Evolutionary conservation across 1,140 invertebrate species (phyloP), one percentile per base, ranked within the genome.

Genomic region (Meloidogyne hapla): DNA sequence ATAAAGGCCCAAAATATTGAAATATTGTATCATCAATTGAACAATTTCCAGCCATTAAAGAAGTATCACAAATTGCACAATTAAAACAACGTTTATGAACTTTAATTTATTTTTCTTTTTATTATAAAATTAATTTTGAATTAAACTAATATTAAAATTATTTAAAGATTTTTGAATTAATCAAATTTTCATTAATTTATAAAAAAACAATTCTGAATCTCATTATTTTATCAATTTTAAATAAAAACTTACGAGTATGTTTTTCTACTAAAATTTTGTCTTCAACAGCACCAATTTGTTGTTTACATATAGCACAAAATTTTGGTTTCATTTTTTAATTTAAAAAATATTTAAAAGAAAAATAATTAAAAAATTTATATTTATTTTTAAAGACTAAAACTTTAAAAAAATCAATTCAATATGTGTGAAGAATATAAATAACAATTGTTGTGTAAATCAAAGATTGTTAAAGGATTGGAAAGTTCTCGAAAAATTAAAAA

Each of bases 271-370:
- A 67, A 33, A 67, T 5, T 67, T 67, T 67, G 18, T 67, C 21
- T n/a, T 67, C 65, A n/a, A 67, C 1, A 33, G 40, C 65, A 8
- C 65, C 65, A 67, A 67, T 67, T 67, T 67, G 28, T 42, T 67
- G 21, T 42, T 67, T 67, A 67, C 65, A 67, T 38, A 67, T 42
- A n/a, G 65, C 65, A 67, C 65, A 67, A 56, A 56, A 56, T 63
- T 73, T 73, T 42, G 25, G 40, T 25, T 69, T 69, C 23, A 25
- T 69, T 69, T 68, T 68, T 21, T 38, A 48, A 48, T 18, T 18
- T 18, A 48, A 18, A 48, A 48, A 18, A 3, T 48, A 18, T 18
- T 48, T 48, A 3, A 18, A 48, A 48, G 13, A 18, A 48, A 48
- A 15, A n/a, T n/a, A n/a, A 18, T 48, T 48, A 18, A 48, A 48